Evolutionary conservation across 1,140 invertebrate species (phyloP).

Genomic region (Halesus radiatus): DNA sequence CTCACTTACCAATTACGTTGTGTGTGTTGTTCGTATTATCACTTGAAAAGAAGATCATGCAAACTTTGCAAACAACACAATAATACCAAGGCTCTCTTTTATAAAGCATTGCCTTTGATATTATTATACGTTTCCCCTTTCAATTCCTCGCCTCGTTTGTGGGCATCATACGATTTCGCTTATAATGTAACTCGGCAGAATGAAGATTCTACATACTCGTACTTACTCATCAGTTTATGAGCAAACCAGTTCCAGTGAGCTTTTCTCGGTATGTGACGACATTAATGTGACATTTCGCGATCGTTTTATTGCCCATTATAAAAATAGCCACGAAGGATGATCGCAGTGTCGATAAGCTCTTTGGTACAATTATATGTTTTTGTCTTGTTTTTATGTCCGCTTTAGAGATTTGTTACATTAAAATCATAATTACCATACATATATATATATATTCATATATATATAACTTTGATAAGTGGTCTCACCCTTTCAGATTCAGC

Average conservation of each 20-base stretch:
- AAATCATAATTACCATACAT: too few species aligned
- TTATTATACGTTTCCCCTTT: background rate
- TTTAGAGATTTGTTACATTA: slow-evolving; percentile 7
- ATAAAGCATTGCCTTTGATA: background rate
- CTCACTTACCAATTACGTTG: background rate
- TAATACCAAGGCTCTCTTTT: slow-evolving; percentile 15
- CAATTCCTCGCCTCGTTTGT: background rate
- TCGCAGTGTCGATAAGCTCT: slow-evolving; percentile 22
- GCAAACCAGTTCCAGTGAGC: slow-evolving; percentile 20
- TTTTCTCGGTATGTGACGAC: slow-evolving; percentile 20
- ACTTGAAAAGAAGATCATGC: slow-evolving; percentile 14
- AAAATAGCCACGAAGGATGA: slow-evolving; percentile 33
- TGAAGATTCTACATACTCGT: slow-evolving; percentile 21
- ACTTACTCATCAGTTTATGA: slow-evolving; percentile 32
- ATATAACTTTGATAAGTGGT: too few species aligned
- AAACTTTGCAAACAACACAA: slow-evolving; percentile 6
- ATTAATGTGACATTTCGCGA: slow-evolving; percentile 37
- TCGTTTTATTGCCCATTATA: slow-evolving; percentile 25
- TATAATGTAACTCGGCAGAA: background rate
- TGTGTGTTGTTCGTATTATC: background rate
- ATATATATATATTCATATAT: too few species aligned
- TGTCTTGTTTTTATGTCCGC: slow-evolving; percentile 2
- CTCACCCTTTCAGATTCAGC: too few species aligned
- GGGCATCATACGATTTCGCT: slow-evolving; percentile 7
- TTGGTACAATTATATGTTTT: slow-evolving; percentile 8